These are phyloP conservation scores for Diploptera punctata DNA, from an alignment of 2,888 invertebrate genomes.

Conservation along the genomic window DNA sequence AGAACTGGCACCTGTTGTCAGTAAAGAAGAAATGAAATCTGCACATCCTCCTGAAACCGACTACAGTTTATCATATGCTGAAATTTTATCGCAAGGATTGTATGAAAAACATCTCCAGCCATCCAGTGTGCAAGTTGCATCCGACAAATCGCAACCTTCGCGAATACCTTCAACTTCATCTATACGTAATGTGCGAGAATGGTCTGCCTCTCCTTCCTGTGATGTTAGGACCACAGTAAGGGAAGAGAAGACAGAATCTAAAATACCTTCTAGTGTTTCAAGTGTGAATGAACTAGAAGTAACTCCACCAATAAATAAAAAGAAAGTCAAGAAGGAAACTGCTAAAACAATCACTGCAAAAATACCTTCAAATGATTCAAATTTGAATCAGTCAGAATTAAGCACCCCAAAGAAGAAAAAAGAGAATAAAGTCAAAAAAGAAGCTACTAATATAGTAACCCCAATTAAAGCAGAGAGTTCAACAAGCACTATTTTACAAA, in stretches of 20 bases:
- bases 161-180: slow-evolving; percentile 30
- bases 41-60: not conserved
- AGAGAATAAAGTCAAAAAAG: too few species aligned
- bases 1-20: not conserved
- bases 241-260: slow-evolving; percentile 20
- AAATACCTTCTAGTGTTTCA: not conserved
- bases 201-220: slow-evolving; percentile 34
- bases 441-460: too few species aligned
- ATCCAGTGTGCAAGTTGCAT: slow-evolving; percentile 53
- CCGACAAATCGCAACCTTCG: slow-evolving; percentile 31
- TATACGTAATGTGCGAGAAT: slow-evolving; percentile 11
- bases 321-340: slow-evolving; percentile 23
- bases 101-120: slow-evolving; percentile 59
- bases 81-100: slow-evolving; percentile 72
- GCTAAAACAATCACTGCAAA: too few species aligned
- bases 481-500: not conserved
- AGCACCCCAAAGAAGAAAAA: too few species aligned
- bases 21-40: not conserved
- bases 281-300: slow-evolving; percentile 18
- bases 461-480: not conserved
- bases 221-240: slow-evolving; percentile 30
- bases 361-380: too few species aligned
- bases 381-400: too few species aligned
- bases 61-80: slow-evolving; percentile 67
- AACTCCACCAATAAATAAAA: slow-evolving; percentile 10